Base-by-base conservation (phyloP, 2,797 vertebrate species). In the Eospalax fontanierii region DNA sequence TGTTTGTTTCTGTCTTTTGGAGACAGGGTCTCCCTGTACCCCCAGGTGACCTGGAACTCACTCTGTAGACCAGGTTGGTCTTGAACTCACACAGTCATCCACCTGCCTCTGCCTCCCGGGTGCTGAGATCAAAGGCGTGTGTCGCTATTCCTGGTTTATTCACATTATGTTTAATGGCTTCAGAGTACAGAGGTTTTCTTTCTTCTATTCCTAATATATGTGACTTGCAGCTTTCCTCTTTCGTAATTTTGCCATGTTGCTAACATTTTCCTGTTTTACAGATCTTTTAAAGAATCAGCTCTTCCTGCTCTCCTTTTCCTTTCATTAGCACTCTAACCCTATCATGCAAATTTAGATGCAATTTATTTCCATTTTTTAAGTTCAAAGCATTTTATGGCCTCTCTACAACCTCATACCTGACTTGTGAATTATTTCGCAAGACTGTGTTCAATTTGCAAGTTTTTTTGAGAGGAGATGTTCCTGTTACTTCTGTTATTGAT, bases 171-270 rank as follows among this genome's bases (percentile, higher is more conserved):
- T 71, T 89, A 89, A 66, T 30, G 16, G 3, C 21, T 87, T 2
- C 24, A 61, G 76, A 74, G 0, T 86, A 18, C 35, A 90, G 10
- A 35, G 3, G 2, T 43, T 61, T 74, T 1, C n/a, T 65, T 87
- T 85, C 46, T 81, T 94, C 82, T 87, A 79, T 70, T 95, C 50
- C 50, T 70, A 21, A 71, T 87, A 68, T 86, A 95, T 38, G 30
- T 65, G 81, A 76, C 75, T 90, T 80, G 0, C 59, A 21, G 80
- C 61, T 88, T 82, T 3, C 6, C 16, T 81, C n/a, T 63, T 85
- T 80, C 19, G 12, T 87, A 87, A 87, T 91, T 91, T 89, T 12
- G 82, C 38, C 43, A 4, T 35, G 43, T 61, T 68, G 30, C 26
- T 80, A 83, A 75, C 78, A 79, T 89, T 50, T 84, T 6, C 71